phyloP scores from a whole-genome alignment of 2,797 vertebrate genomes.

The Enteromius argenteus region DNA sequence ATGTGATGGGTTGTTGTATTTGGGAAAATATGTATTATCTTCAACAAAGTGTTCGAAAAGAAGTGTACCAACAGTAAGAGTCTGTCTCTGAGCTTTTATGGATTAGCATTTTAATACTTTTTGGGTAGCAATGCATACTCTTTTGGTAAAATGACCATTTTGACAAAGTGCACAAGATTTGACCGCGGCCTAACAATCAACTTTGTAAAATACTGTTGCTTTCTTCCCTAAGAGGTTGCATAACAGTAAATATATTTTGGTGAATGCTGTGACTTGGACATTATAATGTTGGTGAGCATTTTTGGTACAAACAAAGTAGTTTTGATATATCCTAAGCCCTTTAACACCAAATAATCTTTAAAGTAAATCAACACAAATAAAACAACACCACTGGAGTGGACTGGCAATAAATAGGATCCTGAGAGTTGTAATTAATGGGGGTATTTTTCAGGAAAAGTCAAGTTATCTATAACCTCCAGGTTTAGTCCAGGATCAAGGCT shows the following conservation, averaged over 20 bases:
- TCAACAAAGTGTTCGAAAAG: constrained; percentile 46
- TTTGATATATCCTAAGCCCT: constrained; percentile 73
- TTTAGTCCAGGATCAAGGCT: constrained; percentile 78
- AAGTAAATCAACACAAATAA: constrained; percentile 69
- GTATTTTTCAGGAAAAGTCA: constrained; percentile 71
- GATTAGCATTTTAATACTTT: constrained; percentile 56
- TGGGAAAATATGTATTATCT: constrained; percentile 1
- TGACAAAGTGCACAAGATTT: constrained; percentile 65
- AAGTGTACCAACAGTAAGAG: constrained; percentile 53
- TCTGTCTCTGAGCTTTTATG: constrained; percentile 45
- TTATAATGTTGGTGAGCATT: constrained; percentile 64
- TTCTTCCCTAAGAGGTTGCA: constrained; percentile 55
- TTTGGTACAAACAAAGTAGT: constrained; percentile 75
- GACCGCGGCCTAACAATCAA: constrained; percentile 49
- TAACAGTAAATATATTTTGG: constrained; percentile 66
- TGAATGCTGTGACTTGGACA: constrained; percentile 66
- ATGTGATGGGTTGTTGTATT: constrained; percentile 33
- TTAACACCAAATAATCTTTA: constrained; percentile 67
- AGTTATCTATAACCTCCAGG: constrained; percentile 80
- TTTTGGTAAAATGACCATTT: constrained; percentile 60
- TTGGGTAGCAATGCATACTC: constrained; percentile 58
- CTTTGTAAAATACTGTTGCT: constrained; percentile 57
- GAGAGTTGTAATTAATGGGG: constrained; percentile 79
- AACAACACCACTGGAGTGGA: constrained; percentile 71
- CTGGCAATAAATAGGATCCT: constrained; percentile 91